Evolutionary conservation across 2,797 vertebrate species (phyloP).

Genomic region (Rhabdomys pumilio): DNA sequence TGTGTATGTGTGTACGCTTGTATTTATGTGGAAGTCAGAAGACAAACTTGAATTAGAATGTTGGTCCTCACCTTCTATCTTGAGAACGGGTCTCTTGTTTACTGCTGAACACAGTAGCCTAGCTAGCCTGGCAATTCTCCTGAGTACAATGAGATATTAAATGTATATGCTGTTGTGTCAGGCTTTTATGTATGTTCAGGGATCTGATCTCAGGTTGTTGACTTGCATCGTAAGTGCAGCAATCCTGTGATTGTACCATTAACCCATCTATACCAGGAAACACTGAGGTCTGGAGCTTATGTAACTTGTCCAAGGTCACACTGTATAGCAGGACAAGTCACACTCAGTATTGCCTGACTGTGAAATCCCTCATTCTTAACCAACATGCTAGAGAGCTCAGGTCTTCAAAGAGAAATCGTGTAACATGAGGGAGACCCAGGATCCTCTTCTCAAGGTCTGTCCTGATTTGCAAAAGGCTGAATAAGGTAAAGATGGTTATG

Average conservation of each 20-base stretch:
- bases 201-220: not conserved
- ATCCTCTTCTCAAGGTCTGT: conserved; percentile 6
- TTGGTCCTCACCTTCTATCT: not conserved
- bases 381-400: not conserved
- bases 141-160: not conserved
- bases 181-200: not conserved
- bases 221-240: not conserved
- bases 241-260: conserved; percentile 17
- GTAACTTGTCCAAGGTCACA: conserved; percentile 70
- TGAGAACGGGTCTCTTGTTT: not conserved
- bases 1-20: not conserved
- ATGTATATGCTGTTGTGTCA: not conserved
- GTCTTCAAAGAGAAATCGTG: conserved; percentile 18
- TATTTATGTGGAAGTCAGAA: not conserved
- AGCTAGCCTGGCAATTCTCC: not conserved
- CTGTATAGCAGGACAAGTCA: conserved; percentile 11
- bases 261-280: conserved; percentile 9
- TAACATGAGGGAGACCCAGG: not conserved
- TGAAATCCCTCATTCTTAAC: conserved; percentile 41
- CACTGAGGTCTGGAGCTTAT: conserved; percentile 63
- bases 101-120: not conserved
- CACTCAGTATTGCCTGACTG: not conserved
- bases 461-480: not conserved
- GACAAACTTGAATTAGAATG: not conserved
- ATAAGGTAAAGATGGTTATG: not conserved